Evolutionary conservation across 1,140 invertebrate species (phyloP).

Genomic region (Triops cancriformis): DNA sequence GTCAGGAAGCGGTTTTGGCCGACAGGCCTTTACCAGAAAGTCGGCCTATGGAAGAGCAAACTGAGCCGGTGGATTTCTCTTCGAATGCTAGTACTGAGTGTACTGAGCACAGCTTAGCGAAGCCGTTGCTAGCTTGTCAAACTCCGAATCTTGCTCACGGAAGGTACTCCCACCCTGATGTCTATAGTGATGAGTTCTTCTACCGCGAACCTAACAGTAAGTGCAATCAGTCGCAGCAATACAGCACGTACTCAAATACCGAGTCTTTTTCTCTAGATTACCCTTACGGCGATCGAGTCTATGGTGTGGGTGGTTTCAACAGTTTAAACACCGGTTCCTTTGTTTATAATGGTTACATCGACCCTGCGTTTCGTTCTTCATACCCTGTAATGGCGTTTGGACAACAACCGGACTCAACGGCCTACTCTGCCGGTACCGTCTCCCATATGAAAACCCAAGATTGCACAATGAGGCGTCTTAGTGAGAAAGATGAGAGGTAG

Average conservation of each 20-base stretch:
- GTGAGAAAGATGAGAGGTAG: background rate
- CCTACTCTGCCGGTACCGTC: background rate
- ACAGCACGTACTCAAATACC: background rate
- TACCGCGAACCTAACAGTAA: conserved; percentile 16
- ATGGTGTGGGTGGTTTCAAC: background rate
- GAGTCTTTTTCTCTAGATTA: background rate
- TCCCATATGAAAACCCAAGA: background rate
- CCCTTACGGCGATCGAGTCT: background rate
- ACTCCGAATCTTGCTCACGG: background rate
- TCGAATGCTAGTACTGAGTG: background rate
- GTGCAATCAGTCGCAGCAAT: background rate
- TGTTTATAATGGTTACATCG: conserved; percentile 11
- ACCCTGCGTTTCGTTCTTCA: background rate
- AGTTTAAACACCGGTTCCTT: background rate
- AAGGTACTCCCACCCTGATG: conserved; percentile 8
- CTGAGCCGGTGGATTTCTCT: conserved; percentile 59
- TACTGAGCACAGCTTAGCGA: background rate
- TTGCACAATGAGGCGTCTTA: background rate
- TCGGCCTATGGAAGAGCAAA: conserved; percentile 47
- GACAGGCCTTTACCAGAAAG: background rate
- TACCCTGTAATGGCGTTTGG: conserved; percentile 15
- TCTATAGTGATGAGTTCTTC: conserved; percentile 7
- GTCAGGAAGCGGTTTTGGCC: background rate
- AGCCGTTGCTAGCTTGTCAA: background rate
- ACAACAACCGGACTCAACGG: background rate